Base-by-base conservation (phyloP, 2,888 invertebrate genomes). In the Drosophila fungiperda region DNA sequence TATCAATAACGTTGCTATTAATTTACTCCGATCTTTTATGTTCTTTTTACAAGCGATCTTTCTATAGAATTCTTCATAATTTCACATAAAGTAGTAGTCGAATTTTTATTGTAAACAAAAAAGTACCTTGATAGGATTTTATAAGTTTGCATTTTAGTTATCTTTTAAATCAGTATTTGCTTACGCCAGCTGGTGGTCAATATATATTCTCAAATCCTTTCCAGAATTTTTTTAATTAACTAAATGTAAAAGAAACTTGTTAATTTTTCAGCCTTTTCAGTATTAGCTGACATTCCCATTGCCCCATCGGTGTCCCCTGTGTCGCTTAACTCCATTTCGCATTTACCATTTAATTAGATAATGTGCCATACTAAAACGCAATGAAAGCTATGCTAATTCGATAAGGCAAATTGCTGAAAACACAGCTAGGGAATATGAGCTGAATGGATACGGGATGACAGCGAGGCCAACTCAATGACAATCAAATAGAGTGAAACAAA, bases 331-430 rank as follows among this genome's bases (percentile, higher is more conserved):
- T 84, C 87, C 66, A 58, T 69, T 78, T 73, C 45, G 58, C 54
- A 68, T 69, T 71, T 60, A 52, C 35, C 58, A 62, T 83, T 88
- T 89, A 87, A 86, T 89, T 80, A 87, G 70, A 76, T 58, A 80
- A 82, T 76, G 68, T 82, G 68, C 38, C 70, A 40, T 52, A 77
- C 29, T 63, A 48, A 58, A 54, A 52, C 53, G 49, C 70, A 61
- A 36, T 58, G 55, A 78, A 61, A 48, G 58, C 64, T 63, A 77
- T 42, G 68, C 86, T 83, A 86, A 86, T 88, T 83, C 61, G 72
- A 70, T 82, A 53, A 62, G 57, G 50, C 15, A 20, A 52, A 35
- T 29, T 11, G 33, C 36, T 23, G 33, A 20, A 40, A 38, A 12
- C 38, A 20, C 8, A 12, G 15, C 11, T 42, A 17, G 45, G 38